Base-by-base conservation (phyloP, 2,113 vertebrate species). In the Atherinomorus stipes region DNA sequence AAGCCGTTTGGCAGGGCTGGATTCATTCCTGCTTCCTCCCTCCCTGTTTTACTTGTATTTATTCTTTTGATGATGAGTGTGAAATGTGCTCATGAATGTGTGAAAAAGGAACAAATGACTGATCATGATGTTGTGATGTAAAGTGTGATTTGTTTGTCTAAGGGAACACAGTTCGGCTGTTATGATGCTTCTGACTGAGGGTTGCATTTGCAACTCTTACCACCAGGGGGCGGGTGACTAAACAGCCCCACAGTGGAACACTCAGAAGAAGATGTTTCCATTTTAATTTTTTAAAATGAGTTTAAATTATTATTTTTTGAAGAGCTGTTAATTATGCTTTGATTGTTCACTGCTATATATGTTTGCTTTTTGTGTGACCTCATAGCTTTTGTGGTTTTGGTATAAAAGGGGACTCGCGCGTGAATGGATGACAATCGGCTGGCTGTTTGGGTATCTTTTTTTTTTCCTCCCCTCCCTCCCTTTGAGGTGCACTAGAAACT, bases 251-350 rank as follows among this genome's bases (percentile, higher is more conserved):
- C 31, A 70, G 63, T 31, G 76, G 47, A 79, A 68, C 81, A 85
- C 86, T 89, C 84, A 85, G 79, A 89, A 78, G 78, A 86, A 81
- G 84, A 90, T 80, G 71, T 83, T 78, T 80, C 59, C 23, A 66
- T 83, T 74, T 81, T 76, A 23, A 69, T 37, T 25, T 28, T 77
- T 21, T 37, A 22, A 31, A 74, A 79, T 77, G 13, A 68, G 31
- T 85, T 90, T 88, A 90, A 89, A 81, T 90, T 87, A 88, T 90
- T 90, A 22, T 84, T 85, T 34, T 81, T 88, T 80, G 50, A 65
- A 59, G 11, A 85, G 75, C 57, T 87, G 71, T 85, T 80, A 78
- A 87, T 91, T 84, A 65, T 90, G 62, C 45, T 80, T 87, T 85
- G 54, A 82, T 89, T 80, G 72, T 81, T 85, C 25, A 64, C 66